Evolutionary conservation across 2,113 vertebrate genomes (phyloP).

Genomic region (Abramis brama): DNA sequence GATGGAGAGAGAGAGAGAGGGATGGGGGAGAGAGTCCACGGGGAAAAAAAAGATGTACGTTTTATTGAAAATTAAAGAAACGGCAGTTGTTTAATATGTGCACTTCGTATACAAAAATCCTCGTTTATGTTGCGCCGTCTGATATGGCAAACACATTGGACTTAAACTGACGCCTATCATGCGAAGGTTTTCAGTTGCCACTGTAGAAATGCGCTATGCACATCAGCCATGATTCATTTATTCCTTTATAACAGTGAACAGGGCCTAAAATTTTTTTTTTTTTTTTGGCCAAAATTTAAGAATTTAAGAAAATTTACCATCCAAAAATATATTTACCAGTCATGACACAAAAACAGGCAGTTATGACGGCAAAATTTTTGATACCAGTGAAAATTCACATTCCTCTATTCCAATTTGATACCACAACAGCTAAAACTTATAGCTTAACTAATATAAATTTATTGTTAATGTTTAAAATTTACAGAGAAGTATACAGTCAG

Average conservation of each 20-base stretch:
- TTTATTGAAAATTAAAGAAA: slow-evolving; percentile 45
- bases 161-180: not conserved
- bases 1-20: slow-evolving; percentile 36
- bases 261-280: no score
- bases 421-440: no score
- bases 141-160: not conserved
- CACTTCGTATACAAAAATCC: not conserved
- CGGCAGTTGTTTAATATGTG: not conserved
- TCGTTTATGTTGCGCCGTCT: not conserved
- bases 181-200: not conserved
- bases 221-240: not conserved
- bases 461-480: no score
- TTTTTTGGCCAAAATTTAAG: no score
- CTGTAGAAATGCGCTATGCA: not conserved
- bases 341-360: no score
- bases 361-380: no score
- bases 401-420: no score
- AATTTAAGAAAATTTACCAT: no score
- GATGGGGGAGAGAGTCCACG: slow-evolving; percentile 44
- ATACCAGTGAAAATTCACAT: no score
- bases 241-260: not conserved
- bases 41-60: slow-evolving; percentile 40
- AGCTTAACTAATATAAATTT: no score
- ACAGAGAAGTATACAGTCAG: no score
- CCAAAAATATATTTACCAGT: no score